Percentiles rank a stretch among this genome's conserved stretches.
These are phyloP conservation scores for Plemyria rubiginata DNA, from an alignment of 2,888 invertebrate species.

Conservation along the genomic window DNA sequence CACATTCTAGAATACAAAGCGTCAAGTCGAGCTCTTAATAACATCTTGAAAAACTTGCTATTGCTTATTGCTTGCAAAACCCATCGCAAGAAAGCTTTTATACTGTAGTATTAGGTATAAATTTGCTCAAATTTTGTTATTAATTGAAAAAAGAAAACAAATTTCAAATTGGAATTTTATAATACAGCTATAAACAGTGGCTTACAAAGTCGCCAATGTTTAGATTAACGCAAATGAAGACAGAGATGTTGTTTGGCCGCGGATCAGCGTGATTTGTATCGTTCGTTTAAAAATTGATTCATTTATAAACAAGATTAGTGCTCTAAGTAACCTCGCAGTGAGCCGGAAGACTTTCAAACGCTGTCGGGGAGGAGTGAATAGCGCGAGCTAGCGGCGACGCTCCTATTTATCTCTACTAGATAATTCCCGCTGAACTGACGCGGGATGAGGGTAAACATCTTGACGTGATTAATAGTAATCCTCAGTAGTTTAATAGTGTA, in stretches of 20 bases:
- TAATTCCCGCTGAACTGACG: constrained; percentile 75
- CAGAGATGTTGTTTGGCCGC: constrained; percentile 39
- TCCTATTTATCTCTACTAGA: constrained; percentile 77
- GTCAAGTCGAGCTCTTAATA: constrained; percentile 23
- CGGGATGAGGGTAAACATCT: constrained; percentile 81
- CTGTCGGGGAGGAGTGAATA: constrained; percentile 56
- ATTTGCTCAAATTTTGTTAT: constrained; percentile 58
- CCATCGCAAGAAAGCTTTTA: constrained; percentile 46
- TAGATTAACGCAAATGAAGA: constrained; percentile 42
- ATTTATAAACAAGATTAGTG: constrained; percentile 61
- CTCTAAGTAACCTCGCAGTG: constrained; percentile 55
- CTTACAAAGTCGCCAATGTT: constrained; percentile 40
- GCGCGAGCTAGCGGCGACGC: constrained; percentile 62
- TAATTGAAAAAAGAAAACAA: constrained; percentile 51
- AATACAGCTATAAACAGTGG: constrained; percentile 54
- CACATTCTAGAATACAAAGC: constrained; percentile 21
- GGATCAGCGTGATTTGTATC: constrained; percentile 54
- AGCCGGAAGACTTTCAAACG: constrained; percentile 62
- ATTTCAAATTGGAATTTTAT: constrained; percentile 58
- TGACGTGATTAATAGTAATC: constrained; percentile 82
- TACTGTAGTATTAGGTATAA: too few species aligned
- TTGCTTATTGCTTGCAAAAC: too few species aligned
- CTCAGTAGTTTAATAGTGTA: constrained; percentile 78
- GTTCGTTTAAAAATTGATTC: constrained; percentile 64
- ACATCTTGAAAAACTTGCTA: too few species aligned